Evolutionary conservation across 2,113 vertebrate genomes (phyloP).

Genomic region (Alosa alosa): DNA sequence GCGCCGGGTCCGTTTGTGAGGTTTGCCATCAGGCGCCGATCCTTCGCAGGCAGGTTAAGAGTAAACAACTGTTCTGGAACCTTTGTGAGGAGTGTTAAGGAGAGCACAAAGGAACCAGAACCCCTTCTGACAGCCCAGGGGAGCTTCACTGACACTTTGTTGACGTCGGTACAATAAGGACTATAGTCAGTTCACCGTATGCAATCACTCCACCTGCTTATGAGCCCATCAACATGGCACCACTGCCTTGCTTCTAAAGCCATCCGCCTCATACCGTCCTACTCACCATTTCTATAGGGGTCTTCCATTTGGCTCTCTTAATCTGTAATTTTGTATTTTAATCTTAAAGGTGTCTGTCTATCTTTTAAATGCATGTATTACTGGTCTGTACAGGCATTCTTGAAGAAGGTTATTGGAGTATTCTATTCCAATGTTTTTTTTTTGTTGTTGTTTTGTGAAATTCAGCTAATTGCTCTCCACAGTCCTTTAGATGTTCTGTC

Average conservation of each 20-base stretch:
- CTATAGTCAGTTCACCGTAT: neutral
- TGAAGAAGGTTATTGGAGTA: neutral
- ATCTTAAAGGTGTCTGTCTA: neutral
- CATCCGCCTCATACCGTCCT: neutral
- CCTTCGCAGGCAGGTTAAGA: neutral
- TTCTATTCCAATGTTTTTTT: too few species aligned
- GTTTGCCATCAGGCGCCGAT: neutral
- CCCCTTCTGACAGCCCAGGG: neutral
- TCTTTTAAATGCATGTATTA: neutral
- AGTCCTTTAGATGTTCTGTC: too few species aligned
- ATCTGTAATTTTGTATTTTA: neutral
- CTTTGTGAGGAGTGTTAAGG: neutral
- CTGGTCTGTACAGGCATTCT: neutral
- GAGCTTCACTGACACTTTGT: neutral
- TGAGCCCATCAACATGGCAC: neutral
- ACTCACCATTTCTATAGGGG: neutral
- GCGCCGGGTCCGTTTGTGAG: neutral
- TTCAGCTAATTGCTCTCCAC: too few species aligned
- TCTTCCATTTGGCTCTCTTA: neutral
- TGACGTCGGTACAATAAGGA: neutral
- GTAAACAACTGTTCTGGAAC: conserved; percentile 5
- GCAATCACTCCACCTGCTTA: neutral
- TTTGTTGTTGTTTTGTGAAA: too few species aligned
- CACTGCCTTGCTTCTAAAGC: neutral
- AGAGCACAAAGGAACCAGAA: neutral